Evolutionary conservation across 2,113 vertebrate genomes (phyloP).

Genomic region (Apodemus speciosus): DNA sequence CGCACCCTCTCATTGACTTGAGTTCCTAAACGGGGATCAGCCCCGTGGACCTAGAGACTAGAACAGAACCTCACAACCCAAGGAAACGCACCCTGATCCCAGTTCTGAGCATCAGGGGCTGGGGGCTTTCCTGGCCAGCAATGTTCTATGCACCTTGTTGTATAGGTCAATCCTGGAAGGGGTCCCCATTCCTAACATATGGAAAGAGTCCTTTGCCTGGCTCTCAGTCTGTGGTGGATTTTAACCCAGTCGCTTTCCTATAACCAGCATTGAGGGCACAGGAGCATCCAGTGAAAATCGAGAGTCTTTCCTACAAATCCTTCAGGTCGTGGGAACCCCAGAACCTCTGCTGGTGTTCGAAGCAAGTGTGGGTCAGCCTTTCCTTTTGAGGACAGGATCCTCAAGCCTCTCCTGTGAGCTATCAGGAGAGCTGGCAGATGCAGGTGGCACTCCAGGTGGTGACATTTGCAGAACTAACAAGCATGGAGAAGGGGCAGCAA

Average conservation of each 20-base stretch:
- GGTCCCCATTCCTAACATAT: fast-evolving
- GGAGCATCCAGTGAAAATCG: fast-evolving
- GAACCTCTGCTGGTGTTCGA: not conserved
- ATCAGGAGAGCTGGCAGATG: not conserved
- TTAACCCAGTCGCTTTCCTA: not conserved
- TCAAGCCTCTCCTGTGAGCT: too few species aligned
- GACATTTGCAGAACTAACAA: not conserved
- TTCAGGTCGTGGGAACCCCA: fast-evolving
- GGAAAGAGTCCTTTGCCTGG: fast-evolving
- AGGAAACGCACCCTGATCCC: not conserved
- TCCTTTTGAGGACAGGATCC: not conserved
- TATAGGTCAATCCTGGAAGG: fast-evolving
- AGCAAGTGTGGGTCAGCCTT: not conserved
- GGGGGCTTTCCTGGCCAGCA: not conserved
- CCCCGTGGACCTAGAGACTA: fast-evolving
- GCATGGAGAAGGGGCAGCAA: not conserved
- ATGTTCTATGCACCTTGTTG: fast-evolving
- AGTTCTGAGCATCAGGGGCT: fast-evolving
- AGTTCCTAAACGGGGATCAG: fast-evolving
- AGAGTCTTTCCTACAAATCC: not conserved
- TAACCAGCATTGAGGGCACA: fast-evolving
- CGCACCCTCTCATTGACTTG: fast-evolving
- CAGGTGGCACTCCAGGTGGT: not conserved
- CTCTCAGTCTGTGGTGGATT: not conserved
- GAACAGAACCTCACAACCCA: not conserved